These are phyloP conservation scores for Phalangium opilio DNA, from an alignment of 2,888 invertebrate genomes.

Conservation along the genomic window DNA sequence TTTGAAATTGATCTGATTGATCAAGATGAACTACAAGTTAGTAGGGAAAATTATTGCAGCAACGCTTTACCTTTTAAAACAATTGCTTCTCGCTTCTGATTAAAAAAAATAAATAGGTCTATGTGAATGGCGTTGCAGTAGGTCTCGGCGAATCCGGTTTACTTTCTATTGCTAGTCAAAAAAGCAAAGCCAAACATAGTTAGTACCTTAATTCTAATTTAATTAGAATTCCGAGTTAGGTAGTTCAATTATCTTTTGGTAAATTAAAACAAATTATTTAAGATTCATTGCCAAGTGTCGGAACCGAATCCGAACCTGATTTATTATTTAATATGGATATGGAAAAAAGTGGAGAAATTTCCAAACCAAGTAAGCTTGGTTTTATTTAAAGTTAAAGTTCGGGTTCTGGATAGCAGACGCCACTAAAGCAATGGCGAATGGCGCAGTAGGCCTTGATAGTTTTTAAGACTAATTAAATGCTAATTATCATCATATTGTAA, in stretches of 20 bases:
- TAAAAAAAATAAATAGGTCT: slow-evolving; percentile 5
- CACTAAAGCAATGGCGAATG: too few species aligned
- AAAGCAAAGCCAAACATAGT: background rate
- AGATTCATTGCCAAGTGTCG: background rate
- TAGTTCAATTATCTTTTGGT: background rate
- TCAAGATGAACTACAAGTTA: slow-evolving; percentile 49
- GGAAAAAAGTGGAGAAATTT: slow-evolving; percentile 8
- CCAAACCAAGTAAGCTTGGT: too few species aligned
- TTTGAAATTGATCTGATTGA: slow-evolving; percentile 77
- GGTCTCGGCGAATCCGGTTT: slow-evolving; percentile 11
- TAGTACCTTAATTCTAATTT: background rate
- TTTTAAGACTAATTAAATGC: too few species aligned
- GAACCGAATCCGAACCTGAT: slow-evolving; percentile 12
- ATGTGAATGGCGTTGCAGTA: slow-evolving; percentile 14
- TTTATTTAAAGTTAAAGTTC: too few species aligned
- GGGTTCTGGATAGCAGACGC: too few species aligned
- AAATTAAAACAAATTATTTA: background rate
- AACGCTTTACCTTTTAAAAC: background rate
- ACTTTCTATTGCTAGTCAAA: background rate
- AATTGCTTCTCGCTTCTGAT: background rate
- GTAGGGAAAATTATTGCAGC: background rate
- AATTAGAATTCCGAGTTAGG: background rate
- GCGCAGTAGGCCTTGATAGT: too few species aligned
- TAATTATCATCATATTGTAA: too few species aligned
- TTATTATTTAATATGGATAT: slow-evolving; percentile 21